Evolutionary conservation across 64 coral and sea anemone genomes (phyloP), one percentile per base, ranked within the genome.

Genomic region (Pocillopora verrucosa): DNA sequence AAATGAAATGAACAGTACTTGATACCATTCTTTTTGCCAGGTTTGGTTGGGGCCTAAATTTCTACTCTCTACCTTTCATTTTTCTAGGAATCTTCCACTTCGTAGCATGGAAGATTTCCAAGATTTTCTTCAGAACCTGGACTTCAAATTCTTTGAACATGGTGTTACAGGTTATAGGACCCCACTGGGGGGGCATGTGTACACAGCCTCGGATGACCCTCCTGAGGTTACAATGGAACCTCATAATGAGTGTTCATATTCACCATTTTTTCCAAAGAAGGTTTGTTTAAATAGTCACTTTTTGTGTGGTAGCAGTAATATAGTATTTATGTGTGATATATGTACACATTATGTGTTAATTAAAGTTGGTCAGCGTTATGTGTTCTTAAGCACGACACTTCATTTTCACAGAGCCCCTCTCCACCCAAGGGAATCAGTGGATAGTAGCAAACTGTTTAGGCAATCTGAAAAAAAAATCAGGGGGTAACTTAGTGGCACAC

Each of bases 231-330:
- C 34, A 15, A 86, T 92, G n/a, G 90, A 92, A 85, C 90, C 90
- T 13, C 90, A 92, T 73, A 92, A 86, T 67, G 90, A 92, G 56
- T 64, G 74, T 34, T 67, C 90, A 10, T 86, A 92, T 34, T 85
- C 72, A 63, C 41, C 90, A 17, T 22, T 86, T n/a, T 86, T 77
- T 75, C 90, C 90, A 19, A 61, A 58, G 57, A 92, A 92, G 90
- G 90, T 92, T 56, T 13, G 11, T 11, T 34, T 38, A 5, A 10
- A 16, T 11, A 36, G 59, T 51, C 41, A 51, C 41, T 3, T 51
- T 51, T 51, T 51, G 41, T 51, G 41, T 51, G 3, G 41, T 51
- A 51, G 41, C 7, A 51, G 7, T 51, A 51, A 51, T 51, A 51
- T 51, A 51, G 41, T 51, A 3, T 51, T 51, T 51, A 51, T 51